phyloP scores from a whole-genome alignment of 2,797 vertebrate genomes.

The Pipistrellus pipistrellus region DNA sequence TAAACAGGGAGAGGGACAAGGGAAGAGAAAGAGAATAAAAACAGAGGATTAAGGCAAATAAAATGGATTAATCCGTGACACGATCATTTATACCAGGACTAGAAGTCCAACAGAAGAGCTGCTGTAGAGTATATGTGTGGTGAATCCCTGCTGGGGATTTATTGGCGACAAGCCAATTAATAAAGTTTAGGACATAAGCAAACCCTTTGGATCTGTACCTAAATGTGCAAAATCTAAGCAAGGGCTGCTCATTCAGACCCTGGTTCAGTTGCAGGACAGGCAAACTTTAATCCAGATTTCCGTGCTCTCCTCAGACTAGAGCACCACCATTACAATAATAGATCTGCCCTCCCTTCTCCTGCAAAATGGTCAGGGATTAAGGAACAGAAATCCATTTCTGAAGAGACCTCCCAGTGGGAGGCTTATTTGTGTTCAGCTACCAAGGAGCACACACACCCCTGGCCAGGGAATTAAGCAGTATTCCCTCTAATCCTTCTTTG shows the following conservation, averaged over 20 bases:
- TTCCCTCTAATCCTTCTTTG: background rate
- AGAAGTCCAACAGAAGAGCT: slow-evolving; percentile 83
- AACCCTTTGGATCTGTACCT: slow-evolving; percentile 78
- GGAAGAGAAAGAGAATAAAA: slow-evolving; percentile 77
- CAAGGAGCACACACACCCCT: background rate
- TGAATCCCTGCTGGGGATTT: slow-evolving; percentile 85
- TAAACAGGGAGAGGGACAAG: background rate
- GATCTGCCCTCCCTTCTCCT: slow-evolving; percentile 38
- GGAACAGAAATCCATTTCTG: background rate
- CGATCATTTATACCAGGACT: slow-evolving; percentile 86
- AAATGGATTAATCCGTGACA: slow-evolving; percentile 88
- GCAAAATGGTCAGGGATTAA: slow-evolving; percentile 1
- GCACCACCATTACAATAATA: slow-evolving; percentile 61
- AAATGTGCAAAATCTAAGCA: slow-evolving; percentile 79
- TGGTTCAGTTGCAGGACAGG: slow-evolving; percentile 60
- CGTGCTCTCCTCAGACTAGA: slow-evolving; percentile 35
- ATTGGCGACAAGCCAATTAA: slow-evolving; percentile 88
- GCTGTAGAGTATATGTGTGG: slow-evolving; percentile 84
- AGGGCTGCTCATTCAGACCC: slow-evolving; percentile 64
- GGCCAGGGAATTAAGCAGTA: background rate
- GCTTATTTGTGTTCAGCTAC: slow-evolving; percentile 44
- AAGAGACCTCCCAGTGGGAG: background rate
- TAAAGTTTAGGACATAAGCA: slow-evolving; percentile 85
- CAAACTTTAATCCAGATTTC: slow-evolving; percentile 79
- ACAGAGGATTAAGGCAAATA: slow-evolving; percentile 85